Percentiles rank a stretch among this genome's conserved stretches.
Evolutionary conservation across 1,140 invertebrate genomes (phyloP).

Genomic region (Chelonus insularis): DNA sequence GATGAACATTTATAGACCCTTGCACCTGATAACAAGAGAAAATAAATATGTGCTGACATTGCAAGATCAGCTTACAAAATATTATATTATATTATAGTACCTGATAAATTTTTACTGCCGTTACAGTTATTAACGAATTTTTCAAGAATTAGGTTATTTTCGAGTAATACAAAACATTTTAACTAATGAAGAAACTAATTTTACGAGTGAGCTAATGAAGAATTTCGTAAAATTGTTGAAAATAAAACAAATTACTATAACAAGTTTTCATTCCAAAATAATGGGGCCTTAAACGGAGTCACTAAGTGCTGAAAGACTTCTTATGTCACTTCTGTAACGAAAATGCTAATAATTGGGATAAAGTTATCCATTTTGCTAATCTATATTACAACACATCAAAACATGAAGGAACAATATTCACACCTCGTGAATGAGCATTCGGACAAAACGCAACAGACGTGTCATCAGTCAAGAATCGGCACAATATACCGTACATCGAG

Average conservation of each 20-base stretch:
- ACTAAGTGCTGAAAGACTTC: conserved; percentile 16
- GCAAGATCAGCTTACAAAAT: conserved; percentile 21
- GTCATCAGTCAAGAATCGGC: neutral
- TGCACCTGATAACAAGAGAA: conserved; percentile 14
- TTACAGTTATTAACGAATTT: neutral
- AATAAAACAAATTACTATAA: conserved; percentile 15
- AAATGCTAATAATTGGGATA: conserved; percentile 17
- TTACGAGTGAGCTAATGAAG: conserved; percentile 28
- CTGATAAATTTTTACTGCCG: neutral
- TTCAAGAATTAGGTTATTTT: conserved; percentile 4
- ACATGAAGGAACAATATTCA: conserved; percentile 12
- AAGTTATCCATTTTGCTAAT: neutral
- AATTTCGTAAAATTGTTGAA: conserved; percentile 14
- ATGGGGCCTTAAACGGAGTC: conserved; percentile 20
- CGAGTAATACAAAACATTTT: conserved; percentile 31
- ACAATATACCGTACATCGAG: conserved; percentile 7
- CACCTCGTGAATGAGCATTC: conserved; percentile 18
- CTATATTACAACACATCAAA: conserved; percentile 16
- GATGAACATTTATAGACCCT: conserved; percentile 26
- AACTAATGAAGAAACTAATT: conserved; percentile 38
- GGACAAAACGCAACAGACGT: neutral
- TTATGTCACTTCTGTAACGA: conserved; percentile 14
- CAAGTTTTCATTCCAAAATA: conserved; percentile 22
- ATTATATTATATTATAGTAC: neutral
- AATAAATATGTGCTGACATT: conserved; percentile 28